phyloP scores from a whole-genome alignment of 2,113 vertebrate genomes.

The Tursiops truncatus region DNA sequence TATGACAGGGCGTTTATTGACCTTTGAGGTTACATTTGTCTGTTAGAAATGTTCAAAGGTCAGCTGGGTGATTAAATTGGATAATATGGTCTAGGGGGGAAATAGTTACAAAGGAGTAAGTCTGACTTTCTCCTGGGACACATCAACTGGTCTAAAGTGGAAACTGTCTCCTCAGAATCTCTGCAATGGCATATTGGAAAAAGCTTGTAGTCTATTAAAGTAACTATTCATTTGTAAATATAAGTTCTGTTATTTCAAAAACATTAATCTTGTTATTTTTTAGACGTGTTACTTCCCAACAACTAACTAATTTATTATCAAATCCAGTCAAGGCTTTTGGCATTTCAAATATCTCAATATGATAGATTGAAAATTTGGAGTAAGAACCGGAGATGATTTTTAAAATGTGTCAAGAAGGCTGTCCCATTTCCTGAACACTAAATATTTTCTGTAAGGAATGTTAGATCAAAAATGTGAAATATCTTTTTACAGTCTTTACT shows the following conservation, averaged over 20 bases:
- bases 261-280: conserved; percentile 17
- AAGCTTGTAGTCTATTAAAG: neutral
- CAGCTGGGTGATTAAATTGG: neutral
- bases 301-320: conserved; percentile 13
- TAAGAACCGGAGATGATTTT: conserved; percentile 4
- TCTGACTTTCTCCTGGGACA: conserved; percentile 2
- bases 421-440: neutral
- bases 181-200: neutral
- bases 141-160: neutral
- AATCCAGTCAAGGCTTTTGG: neutral
- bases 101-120: neutral
- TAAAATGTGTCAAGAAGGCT: neutral
- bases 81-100: neutral
- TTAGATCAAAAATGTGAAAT: conserved; percentile 18
- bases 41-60: neutral
- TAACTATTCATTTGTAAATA: neutral
- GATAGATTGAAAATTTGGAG: conserved; percentile 4
- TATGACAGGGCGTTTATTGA: neutral
- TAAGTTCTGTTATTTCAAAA: neutral
- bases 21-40: conserved; percentile 23
- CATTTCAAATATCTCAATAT: conserved; percentile 1
- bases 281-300: neutral
- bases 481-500: neutral
- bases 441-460: neutral
- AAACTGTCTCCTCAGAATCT: neutral